Conservation (phyloP, 2,113 vertebrate species). For the Eretmodus cyanostictus region DNA sequence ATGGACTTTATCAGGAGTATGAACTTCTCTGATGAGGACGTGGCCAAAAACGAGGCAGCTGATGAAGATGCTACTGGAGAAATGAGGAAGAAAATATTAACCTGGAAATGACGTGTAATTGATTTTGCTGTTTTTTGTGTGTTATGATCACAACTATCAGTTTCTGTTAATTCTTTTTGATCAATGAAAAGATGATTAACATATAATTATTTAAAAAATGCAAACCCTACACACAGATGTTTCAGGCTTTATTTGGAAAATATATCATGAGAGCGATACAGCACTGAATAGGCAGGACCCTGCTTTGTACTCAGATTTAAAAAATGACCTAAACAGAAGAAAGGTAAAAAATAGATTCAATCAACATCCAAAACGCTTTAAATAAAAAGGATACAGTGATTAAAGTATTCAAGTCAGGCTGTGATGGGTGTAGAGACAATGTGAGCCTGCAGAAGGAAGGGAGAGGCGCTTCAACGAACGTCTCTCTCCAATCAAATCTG, state of each 20-base stretch:
- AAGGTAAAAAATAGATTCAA: neutral
- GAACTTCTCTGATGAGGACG: neutral
- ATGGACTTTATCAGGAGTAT: neutral
- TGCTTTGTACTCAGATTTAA: neutral
- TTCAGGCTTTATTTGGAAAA: constrained; percentile 1
- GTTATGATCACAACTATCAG: neutral
- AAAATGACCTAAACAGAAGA: neutral
- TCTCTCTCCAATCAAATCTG: neutral
- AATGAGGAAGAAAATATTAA: neutral
- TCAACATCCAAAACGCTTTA: neutral
- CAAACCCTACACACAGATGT: neutral
- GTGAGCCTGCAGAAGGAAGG: neutral
- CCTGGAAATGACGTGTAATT: neutral
- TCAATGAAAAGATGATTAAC: neutral
- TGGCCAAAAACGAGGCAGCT: neutral
- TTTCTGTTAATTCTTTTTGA: neutral
- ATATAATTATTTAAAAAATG: neutral
- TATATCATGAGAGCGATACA: neutral
- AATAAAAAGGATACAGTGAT: neutral
- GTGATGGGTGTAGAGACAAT: neutral
- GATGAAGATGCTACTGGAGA: neutral
- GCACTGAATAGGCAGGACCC: neutral
- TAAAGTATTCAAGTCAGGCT: neutral
- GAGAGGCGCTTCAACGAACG: neutral
- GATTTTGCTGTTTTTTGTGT: neutral